A percentile compares a stretch with the other conserved stretches of the same genome.
Conservation (phyloP, 2,113 vertebrate species). For the Eira barbara region DNA sequence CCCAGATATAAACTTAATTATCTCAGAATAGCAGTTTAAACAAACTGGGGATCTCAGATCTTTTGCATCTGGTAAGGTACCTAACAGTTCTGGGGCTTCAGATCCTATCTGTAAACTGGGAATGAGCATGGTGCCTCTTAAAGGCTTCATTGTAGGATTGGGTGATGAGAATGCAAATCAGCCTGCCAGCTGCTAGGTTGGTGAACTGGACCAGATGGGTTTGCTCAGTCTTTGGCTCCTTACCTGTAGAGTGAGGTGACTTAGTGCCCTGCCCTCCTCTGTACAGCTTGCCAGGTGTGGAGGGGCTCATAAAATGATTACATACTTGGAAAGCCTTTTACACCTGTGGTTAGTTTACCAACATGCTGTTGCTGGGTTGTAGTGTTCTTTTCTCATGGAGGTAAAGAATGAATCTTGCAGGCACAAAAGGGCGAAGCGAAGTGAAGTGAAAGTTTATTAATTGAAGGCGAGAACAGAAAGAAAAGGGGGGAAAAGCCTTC, state of each 20-base stretch:
- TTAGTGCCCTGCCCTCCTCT: not conserved
- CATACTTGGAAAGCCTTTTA: not conserved
- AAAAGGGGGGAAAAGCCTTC: not conserved
- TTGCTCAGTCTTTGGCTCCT: not conserved
- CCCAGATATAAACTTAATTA: not conserved
- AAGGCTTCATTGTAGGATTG: not conserved
- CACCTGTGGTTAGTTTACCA: too few relatives aligned
- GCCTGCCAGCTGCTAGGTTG: too few relatives aligned
- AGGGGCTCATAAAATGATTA: not conserved
- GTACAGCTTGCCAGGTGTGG: not conserved
- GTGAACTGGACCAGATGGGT: not conserved
- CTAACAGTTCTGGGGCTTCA: not conserved
- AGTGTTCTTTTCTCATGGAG: not conserved
- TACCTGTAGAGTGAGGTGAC: not conserved
- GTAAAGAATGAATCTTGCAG: not conserved
- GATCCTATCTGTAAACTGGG: not conserved
- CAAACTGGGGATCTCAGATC: not conserved
- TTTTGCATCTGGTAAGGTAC: not conserved
- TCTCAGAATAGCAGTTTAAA: not conserved
- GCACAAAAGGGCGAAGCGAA: not conserved
- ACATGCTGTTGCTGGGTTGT: not conserved
- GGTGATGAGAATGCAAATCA: too few relatives aligned
- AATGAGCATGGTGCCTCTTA: rapidly evolving
- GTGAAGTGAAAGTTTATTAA: not conserved
- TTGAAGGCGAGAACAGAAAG: not conserved